A percentile compares a stretch with the other conserved stretches of the same genome.
Evolutionary conservation across 2,888 invertebrate genomes (phyloP).

Genomic region (Megastigmus dorsalis): DNA sequence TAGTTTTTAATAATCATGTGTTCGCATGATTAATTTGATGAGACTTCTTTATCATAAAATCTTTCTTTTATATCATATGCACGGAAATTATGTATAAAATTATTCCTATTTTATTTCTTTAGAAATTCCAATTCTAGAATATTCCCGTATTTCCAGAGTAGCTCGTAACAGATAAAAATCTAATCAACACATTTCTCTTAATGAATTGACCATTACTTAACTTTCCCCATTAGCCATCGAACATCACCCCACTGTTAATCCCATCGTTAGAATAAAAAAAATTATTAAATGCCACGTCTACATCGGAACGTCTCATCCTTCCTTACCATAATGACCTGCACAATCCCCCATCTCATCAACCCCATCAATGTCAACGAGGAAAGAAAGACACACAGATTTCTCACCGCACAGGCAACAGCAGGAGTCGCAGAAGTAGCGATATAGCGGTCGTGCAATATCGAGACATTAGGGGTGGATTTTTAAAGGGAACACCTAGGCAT

Average conservation of each 20-base stretch:
- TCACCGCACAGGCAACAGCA: background rate
- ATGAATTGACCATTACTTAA: slow-evolving; percentile 8
- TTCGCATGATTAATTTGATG: no score
- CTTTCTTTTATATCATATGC: no score
- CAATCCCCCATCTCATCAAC: no score
- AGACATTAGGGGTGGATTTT: slow-evolving; percentile 25
- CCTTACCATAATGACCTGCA: background rate
- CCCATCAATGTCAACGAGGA: no score
- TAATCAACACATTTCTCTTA: background rate
- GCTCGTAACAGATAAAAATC: no score
- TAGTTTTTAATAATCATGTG: no score
- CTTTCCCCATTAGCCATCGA: background rate
- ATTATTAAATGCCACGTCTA: slow-evolving; percentile 22
- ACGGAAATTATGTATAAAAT: no score
- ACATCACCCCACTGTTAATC: background rate
- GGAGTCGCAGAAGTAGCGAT: background rate
- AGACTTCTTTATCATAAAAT: no score
- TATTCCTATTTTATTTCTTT: no score
- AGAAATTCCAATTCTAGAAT: no score
- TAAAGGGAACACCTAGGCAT: background rate
- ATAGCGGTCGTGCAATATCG: slow-evolving; percentile 26
- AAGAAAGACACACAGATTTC: slow-evolving; percentile 22
- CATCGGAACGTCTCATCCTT: background rate
- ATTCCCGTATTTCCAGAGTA: no score
- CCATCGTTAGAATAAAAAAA: slow-evolving; percentile 35